These are phyloP conservation scores for Scrobipalpa atriplicella DNA, from an alignment of 2,888 invertebrate genomes.

Conservation along the genomic window DNA sequence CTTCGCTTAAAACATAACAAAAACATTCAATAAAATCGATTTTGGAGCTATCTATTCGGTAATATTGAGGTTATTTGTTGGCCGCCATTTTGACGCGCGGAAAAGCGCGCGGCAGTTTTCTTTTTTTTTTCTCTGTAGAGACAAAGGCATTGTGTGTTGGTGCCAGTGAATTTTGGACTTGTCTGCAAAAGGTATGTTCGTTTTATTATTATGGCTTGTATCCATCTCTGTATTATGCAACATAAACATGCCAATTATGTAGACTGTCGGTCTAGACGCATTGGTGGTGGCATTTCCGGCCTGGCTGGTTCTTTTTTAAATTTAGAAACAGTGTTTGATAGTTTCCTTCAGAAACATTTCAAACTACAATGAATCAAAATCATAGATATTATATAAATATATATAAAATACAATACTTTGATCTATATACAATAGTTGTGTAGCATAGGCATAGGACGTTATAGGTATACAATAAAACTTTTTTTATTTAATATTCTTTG, in stretches of 20 bases:
- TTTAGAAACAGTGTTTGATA: neutral
- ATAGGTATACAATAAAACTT: too few species aligned
- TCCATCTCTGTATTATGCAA: slow-evolving; percentile 1
- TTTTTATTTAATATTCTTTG: too few species aligned
- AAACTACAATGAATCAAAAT: too few species aligned
- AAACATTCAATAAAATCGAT: slow-evolving; percentile 36
- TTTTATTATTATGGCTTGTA: slow-evolving; percentile 8
- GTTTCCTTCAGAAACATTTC: too few species aligned
- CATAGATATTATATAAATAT: too few species aligned
- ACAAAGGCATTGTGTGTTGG: slow-evolving; percentile 46
- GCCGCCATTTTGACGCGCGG: slow-evolving; percentile 41
- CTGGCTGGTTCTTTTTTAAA: neutral
- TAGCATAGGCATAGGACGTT: too few species aligned
- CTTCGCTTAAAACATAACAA: slow-evolving; percentile 40
- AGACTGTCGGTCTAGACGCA: neutral
- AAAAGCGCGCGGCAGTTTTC: slow-evolving; percentile 39
- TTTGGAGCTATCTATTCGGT: slow-evolving; percentile 28
- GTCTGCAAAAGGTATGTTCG: slow-evolving; percentile 27
- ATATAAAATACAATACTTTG: too few species aligned
- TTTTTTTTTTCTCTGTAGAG: slow-evolving; percentile 31
- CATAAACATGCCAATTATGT: slow-evolving; percentile 4
- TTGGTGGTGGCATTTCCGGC: neutral
- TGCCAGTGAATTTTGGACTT: slow-evolving; percentile 24
- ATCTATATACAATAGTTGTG: too few species aligned
- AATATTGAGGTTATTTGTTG: slow-evolving; percentile 42